Evolutionary conservation across 1,140 invertebrate genomes (phyloP), one percentile per base, ranked within the genome.

Genomic region (Sitodiplosis mosellana): DNA sequence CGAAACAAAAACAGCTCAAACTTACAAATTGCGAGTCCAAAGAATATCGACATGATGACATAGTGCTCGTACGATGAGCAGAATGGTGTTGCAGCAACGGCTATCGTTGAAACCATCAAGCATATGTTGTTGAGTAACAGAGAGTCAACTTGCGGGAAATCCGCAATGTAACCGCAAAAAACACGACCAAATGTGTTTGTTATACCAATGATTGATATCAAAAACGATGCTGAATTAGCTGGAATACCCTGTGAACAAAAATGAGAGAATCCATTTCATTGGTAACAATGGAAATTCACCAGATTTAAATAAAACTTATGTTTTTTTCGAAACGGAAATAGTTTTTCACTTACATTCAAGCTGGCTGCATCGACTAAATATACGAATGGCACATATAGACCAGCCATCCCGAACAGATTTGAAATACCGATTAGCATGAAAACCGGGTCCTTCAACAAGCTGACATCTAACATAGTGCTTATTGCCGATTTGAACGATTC

Each of bases 11-110:
- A 21, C 14, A 40, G 14, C 49, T 17, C 17, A 56, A 66, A 83
- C 87, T 83, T 73, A 95, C 90, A 91, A 48, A 97, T 86, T 58
- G 92, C 90, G 51, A 97, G 71, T 47, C 94, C 95, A 64, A 98
- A 99, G 55, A 89, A 79, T 44, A 89, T 75, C n/a, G 90, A 77
- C 63, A 91, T 84, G 2, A 76, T 64, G 19, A 90, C 77, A 52
- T 92, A 87, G 41, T 79, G 66, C 3, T 65, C 59, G 56, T 90
- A 98, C 12, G 75, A 75, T 40, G 67, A 61, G 59, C 88, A 91
- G 51, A 96, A 78, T 1, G 93, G 92, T 8, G 83, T 88, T 14
- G 82, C 52, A 2, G 80, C 76, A 5, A 95, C 87, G 5, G 87
- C 75, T 34, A 96, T 63, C 19, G 91, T 94, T 46, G 86, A 87